Conservation (phyloP, 2,888 invertebrate species). For the Biston betularia region DNA sequence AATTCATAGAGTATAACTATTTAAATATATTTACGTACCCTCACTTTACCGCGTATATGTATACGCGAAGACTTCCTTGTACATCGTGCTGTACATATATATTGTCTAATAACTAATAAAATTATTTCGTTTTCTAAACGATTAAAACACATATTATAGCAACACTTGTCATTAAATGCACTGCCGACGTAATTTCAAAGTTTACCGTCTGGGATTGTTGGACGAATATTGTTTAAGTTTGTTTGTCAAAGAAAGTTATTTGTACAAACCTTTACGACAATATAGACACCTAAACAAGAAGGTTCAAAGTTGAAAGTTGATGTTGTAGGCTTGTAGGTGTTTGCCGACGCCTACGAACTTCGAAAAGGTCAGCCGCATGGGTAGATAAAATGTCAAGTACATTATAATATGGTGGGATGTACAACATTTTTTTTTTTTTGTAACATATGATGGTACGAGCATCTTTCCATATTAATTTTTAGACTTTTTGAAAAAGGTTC, state of each 20-base stretch:
- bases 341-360: constrained; percentile 32
- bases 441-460: no score
- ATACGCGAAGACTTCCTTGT: no score
- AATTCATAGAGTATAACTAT: neutral
- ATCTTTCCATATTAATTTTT: no score
- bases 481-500: no score
- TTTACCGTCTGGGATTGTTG: neutral
- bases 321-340: constrained; percentile 20
- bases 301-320: constrained; percentile 3
- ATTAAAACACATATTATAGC: neutral
- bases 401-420: constrained; percentile 1
- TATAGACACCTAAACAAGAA: neutral
- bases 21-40: no score
- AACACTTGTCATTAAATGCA: neutral
- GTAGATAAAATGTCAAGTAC: constrained; percentile 19
- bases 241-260: constrained; percentile 1
- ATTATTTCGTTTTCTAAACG: neutral
- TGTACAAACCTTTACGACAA: neutral
- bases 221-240: neutral
- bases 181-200: neutral
- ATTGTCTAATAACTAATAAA: neutral
- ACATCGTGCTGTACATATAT: no score
- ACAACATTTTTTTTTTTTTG: neutral
- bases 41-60: no score
- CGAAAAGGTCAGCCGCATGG: constrained; percentile 24